phyloP scores from a whole-genome alignment of 2,888 invertebrate genomes.

The Aradus depressus region DNA sequence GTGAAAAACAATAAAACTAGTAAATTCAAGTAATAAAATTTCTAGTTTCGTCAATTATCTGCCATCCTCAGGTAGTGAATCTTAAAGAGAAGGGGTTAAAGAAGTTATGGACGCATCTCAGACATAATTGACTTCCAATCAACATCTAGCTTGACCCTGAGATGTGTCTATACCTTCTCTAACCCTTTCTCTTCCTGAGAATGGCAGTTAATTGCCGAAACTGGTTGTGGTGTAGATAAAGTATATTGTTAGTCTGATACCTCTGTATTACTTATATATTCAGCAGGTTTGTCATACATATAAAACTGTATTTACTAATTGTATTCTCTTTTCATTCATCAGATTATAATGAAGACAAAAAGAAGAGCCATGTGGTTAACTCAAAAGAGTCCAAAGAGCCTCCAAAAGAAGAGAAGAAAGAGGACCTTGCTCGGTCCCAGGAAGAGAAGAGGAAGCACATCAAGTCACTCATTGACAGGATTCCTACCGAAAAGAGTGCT shows the following conservation, averaged over 20 bases:
- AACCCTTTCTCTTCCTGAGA: too few species aligned
- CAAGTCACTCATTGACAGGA: constrained; percentile 94
- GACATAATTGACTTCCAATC: too few species aligned
- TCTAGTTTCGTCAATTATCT: not conserved
- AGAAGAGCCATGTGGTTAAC: constrained; percentile 18
- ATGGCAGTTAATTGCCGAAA: too few species aligned
- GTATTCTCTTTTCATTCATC: constrained; percentile 2
- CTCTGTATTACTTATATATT: too few species aligned
- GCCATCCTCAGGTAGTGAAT: too few species aligned
- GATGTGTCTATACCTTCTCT: too few species aligned
- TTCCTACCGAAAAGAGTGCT: constrained; percentile 94
- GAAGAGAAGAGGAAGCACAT: constrained; percentile 96
- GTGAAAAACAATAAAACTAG: too few species aligned
- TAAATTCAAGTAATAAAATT: not conserved
- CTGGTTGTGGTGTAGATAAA: too few species aligned
- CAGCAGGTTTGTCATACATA: not conserved
- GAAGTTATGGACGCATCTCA: too few species aligned
- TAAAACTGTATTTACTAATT: not conserved
- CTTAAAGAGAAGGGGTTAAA: too few species aligned
- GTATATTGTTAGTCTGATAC: too few species aligned
- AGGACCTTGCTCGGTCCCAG: constrained; percentile 56
- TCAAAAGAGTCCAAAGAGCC: constrained; percentile 35
- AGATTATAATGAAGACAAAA: constrained; percentile 50
- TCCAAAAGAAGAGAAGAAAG: constrained; percentile 42
- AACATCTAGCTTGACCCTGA: too few species aligned